Evolutionary conservation across 2,113 vertebrate species (phyloP).

Genomic region (Agelaius tricolor): DNA sequence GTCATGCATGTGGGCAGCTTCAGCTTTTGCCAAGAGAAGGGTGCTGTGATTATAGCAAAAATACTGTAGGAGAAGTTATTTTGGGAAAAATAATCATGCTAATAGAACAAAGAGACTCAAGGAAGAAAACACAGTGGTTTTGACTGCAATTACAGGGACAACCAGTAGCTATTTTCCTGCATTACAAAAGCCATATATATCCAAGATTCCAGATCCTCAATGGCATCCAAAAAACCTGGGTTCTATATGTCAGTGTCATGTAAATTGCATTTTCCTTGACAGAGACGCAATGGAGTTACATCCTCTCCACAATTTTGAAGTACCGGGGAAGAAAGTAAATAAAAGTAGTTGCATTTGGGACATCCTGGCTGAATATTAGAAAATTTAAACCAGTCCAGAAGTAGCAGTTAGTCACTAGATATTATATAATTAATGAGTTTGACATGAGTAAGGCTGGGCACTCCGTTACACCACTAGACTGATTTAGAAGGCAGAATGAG

Average conservation of each 20-base stretch:
- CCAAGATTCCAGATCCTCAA: not conserved
- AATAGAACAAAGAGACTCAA: not conserved
- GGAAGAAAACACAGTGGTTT: not conserved
- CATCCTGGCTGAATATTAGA: not conserved
- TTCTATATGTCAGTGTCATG: not conserved
- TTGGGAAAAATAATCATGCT: not conserved
- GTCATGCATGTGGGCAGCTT: not conserved
- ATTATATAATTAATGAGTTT: not conserved
- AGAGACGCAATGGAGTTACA: not conserved
- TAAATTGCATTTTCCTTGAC: not conserved
- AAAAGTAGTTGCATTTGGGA: not conserved
- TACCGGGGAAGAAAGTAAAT: not conserved
- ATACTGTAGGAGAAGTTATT: not conserved
- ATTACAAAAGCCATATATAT: not conserved
- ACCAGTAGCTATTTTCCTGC: not conserved
- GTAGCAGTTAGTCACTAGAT: not conserved
- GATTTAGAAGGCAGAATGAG: not conserved
- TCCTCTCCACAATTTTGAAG: not conserved
- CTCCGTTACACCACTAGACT: not conserved
- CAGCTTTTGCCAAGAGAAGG: not conserved
- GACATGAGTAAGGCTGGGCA: not conserved
- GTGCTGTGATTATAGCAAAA: not conserved
- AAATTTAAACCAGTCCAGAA: not conserved
- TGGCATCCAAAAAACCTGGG: not conserved
- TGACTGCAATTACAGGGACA: not conserved